These are phyloP conservation scores for Drosophila multiciliata DNA, from an alignment of 2,888 invertebrate species.

Conservation along the genomic window DNA sequence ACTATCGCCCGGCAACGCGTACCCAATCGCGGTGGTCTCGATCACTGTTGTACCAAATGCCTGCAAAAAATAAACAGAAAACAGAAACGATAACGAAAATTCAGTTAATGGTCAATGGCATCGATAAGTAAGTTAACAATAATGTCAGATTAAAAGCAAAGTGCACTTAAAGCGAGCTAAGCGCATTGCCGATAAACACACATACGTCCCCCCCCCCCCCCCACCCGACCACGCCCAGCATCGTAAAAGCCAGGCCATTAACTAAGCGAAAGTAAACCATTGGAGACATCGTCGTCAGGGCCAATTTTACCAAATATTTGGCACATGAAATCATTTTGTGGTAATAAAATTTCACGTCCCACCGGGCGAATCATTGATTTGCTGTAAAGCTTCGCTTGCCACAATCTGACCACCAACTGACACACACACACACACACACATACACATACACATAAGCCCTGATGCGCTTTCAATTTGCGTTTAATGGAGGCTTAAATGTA, in stretches of 20 bases:
- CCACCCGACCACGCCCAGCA: constrained; percentile 45
- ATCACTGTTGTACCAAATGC: constrained; percentile 85
- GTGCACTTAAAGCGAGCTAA: constrained; percentile 67
- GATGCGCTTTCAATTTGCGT: constrained; percentile 21
- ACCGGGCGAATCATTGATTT: constrained; percentile 69
- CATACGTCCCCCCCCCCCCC: constrained; percentile 42
- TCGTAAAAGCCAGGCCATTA: constrained; percentile 69
- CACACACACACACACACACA: neutral
- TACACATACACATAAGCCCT: neutral
- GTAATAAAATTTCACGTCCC: constrained; percentile 72
- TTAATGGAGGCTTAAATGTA: constrained; percentile 47
- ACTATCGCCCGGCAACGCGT: constrained; percentile 85
- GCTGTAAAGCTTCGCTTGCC: constrained; percentile 63
- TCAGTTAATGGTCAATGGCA: constrained; percentile 37
- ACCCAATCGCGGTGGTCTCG: constrained; percentile 85
- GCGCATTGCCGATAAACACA: constrained; percentile 59
- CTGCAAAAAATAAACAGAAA: constrained; percentile 62
- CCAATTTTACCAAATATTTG: constrained; percentile 76
- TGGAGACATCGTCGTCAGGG: constrained; percentile 54
- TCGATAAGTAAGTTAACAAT: constrained; percentile 65
- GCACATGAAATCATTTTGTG: constrained; percentile 78
- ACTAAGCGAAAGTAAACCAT: constrained; percentile 47
- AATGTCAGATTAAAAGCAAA: constrained; percentile 60
- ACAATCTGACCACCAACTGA: constrained; percentile 45
- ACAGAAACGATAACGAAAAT: neutral